Evolutionary conservation across 2,888 invertebrate genomes (phyloP).

Genomic region (Platypus cylindrus): DNA sequence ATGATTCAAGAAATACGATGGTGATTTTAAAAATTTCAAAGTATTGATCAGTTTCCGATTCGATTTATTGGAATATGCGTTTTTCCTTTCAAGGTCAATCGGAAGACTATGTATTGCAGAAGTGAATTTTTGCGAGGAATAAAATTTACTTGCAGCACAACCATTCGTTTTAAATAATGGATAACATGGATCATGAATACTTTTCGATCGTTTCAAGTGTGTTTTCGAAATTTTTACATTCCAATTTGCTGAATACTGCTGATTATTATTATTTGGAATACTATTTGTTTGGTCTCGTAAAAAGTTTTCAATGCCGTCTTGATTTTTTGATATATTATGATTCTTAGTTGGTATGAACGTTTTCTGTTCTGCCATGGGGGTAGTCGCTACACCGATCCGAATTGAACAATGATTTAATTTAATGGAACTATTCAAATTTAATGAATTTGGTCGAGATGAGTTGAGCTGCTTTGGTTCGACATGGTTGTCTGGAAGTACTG

Average conservation of each 20-base stretch:
- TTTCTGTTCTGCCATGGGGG: conserved; percentile 56
- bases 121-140: too few species aligned
- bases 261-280: conserved; percentile 10
- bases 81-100: too few species aligned
- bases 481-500: too few species aligned
- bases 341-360: conserved; percentile 61
- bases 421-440: conserved; percentile 29
- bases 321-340: too few species aligned
- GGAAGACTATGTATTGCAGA: too few species aligned
- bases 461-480: conserved; percentile 15
- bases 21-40: too few species aligned
- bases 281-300: conserved; percentile 27
- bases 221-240: conserved; percentile 20
- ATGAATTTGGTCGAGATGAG: conserved; percentile 30
- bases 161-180: conserved; percentile 67
- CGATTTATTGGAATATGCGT: too few species aligned
- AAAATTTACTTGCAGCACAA: conserved; percentile 8
- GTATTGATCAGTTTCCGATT: too few species aligned
- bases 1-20: too few species aligned
- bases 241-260: conserved; percentile 28
- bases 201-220: conserved; percentile 33
- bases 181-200: conserved; percentile 67
- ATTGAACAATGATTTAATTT: conserved; percentile 23
- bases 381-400: conserved; percentile 67
- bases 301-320: too few species aligned